A percentile compares a stretch with the other conserved stretches of the same genome.
Evolutionary conservation across 2,888 invertebrate genomes (phyloP).

Genomic region (Parthenolecanium corni): DNA sequence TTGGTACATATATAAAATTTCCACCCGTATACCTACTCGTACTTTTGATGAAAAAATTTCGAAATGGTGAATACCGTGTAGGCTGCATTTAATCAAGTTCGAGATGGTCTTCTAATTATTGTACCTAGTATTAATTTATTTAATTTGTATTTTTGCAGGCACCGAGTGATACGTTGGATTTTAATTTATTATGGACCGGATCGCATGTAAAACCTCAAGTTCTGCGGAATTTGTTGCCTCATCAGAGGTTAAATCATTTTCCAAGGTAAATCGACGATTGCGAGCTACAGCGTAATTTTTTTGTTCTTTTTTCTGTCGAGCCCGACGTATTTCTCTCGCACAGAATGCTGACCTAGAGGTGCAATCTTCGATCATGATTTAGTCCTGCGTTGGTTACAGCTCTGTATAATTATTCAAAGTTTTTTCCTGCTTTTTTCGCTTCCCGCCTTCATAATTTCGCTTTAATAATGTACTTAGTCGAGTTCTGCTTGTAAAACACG

Average conservation of each 20-base stretch:
- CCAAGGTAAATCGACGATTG: constrained; percentile 50
- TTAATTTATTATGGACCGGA: constrained; percentile 85
- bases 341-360: background rate
- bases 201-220: constrained; percentile 84
- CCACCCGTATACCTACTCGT: no score
- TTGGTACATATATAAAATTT: no score
- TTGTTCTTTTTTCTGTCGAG: no score
- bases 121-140: no score
- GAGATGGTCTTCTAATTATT: no score
- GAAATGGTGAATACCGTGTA: no score
- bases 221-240: constrained; percentile 64
- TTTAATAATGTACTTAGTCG: background rate
- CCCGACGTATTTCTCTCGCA: no score
- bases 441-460: background rate
- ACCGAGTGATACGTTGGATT: constrained; percentile 58
- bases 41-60: no score
- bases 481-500: background rate
- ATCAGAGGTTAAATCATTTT: constrained; percentile 92
- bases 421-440: background rate
- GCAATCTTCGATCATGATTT: background rate
- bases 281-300: no score
- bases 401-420: background rate
- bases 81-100: no score
- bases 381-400: background rate
- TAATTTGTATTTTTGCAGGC: constrained; percentile 39